Evolutionary conservation across 2,888 invertebrate genomes (phyloP).

Genomic region (Pteria penguin): DNA sequence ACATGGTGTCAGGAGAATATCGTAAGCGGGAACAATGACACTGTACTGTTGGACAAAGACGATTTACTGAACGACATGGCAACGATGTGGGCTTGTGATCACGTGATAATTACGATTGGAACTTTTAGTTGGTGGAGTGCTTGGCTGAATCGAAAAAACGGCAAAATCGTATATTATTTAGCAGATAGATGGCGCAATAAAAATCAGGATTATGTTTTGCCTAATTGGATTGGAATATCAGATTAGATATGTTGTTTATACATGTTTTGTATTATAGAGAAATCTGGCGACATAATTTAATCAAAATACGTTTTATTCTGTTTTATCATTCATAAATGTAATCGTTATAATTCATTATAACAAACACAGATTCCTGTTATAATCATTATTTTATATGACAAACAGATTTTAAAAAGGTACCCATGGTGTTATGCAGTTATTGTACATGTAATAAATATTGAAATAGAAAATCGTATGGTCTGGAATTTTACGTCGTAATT

Average conservation of each 20-base stretch:
- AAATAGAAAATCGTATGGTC: too few relatives aligned
- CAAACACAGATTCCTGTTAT: too few relatives aligned
- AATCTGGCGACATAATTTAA: too few relatives aligned
- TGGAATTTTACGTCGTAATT: too few relatives aligned
- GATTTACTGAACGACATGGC: neutral
- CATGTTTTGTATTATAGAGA: too few relatives aligned
- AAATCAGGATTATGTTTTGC: neutral
- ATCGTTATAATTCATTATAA: too few relatives aligned
- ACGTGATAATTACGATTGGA: neutral
- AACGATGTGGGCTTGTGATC: neutral
- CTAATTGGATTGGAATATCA: neutral
- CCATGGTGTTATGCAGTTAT: too few relatives aligned
- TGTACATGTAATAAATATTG: too few relatives aligned
- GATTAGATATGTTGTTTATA: neutral
- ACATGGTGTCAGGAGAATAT: neutral
- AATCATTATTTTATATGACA: too few relatives aligned
- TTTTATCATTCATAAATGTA: too few relatives aligned
- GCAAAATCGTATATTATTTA: neutral
- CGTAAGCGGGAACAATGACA: neutral
- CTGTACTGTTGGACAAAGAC: neutral
- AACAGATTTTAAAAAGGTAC: too few relatives aligned
- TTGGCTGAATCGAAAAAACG: neutral
- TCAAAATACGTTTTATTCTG: too few relatives aligned
- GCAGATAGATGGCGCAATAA: neutral
- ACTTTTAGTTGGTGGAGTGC: conserved; percentile 1